phyloP scores from a whole-genome alignment of 2,888 invertebrate genomes.

The Sicus ferrugineus region DNA sequence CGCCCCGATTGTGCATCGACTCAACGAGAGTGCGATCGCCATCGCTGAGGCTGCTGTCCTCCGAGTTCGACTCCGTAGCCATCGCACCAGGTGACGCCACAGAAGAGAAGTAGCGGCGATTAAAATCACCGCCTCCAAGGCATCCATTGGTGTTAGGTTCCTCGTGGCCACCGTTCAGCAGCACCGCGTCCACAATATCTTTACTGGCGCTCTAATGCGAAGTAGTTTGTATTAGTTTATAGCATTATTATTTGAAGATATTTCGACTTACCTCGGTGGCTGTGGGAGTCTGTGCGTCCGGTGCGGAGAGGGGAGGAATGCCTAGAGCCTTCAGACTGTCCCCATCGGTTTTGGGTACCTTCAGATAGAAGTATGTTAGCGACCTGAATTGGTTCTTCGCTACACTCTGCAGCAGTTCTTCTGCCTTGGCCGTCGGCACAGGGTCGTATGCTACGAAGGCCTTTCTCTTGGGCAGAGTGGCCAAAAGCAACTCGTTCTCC shows the following conservation, averaged over 20 bases:
- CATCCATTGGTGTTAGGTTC: slow-evolving; percentile 42
- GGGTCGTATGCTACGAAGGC: slow-evolving; percentile 66
- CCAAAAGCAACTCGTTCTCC: slow-evolving; percentile 54
- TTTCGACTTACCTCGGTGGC: slow-evolving; percentile 41
- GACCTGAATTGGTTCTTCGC: slow-evolving; percentile 67
- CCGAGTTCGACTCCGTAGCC: slow-evolving; percentile 73
- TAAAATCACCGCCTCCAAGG: slow-evolving; percentile 41
- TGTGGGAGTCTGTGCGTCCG: slow-evolving; percentile 46
- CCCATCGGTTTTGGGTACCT: slow-evolving; percentile 71
- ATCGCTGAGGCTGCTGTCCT: slow-evolving; percentile 79
- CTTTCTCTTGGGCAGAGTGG: slow-evolving; percentile 55
- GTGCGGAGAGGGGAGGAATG: slow-evolving; percentile 67
- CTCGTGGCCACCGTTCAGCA: slow-evolving; percentile 51
- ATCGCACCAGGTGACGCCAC: slow-evolving; percentile 44
- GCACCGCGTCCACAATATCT: slow-evolving; percentile 61
- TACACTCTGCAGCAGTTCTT: slow-evolving; percentile 58
- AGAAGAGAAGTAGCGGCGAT: slow-evolving; percentile 42
- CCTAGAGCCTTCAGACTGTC: slow-evolving; percentile 65
- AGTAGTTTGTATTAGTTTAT: not conserved
- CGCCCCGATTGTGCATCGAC: slow-evolving; percentile 53
- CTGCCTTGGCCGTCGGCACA: slow-evolving; percentile 63
- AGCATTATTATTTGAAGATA: not conserved
- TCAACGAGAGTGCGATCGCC: slow-evolving; percentile 70
- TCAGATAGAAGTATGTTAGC: slow-evolving; percentile 71
- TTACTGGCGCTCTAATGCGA: slow-evolving; percentile 44